Evolutionary conservation across 2,113 vertebrate genomes (phyloP).

Genomic region (Halcyon senegalensis): DNA sequence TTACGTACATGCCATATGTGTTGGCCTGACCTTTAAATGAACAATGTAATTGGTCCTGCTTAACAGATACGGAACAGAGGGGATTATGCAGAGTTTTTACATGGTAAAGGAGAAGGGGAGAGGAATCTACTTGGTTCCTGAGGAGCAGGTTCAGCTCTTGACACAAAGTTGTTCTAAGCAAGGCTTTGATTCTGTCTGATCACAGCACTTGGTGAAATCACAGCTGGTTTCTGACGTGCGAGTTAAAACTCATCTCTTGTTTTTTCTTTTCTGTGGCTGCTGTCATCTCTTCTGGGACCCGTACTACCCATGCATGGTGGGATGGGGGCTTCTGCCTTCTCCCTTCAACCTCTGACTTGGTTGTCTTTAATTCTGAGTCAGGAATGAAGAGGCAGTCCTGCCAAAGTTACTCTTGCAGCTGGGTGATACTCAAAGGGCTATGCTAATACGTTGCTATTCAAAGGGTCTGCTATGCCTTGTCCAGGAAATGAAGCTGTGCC

Average conservation of each 20-base stretch:
- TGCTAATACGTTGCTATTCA: background rate
- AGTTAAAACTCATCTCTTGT: background rate
- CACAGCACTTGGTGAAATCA: background rate
- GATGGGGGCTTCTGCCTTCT: background rate
- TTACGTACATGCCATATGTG: background rate
- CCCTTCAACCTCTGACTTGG: background rate
- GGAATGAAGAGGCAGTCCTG: background rate
- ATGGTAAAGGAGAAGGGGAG: background rate
- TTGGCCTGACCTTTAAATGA: background rate
- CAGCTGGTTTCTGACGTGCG: background rate
- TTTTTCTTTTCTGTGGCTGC: background rate
- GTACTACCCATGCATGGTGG: fast-evolving
- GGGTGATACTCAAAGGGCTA: background rate
- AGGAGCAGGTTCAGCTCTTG: background rate
- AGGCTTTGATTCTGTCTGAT: background rate
- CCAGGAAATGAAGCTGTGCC: background rate
- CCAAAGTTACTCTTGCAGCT: background rate
- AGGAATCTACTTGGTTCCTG: background rate
- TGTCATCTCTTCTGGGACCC: background rate
- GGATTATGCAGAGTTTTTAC: background rate
- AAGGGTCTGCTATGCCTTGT: background rate
- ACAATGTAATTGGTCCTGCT: background rate
- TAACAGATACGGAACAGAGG: background rate
- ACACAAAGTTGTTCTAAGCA: background rate
- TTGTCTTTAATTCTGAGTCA: background rate